Percentiles rank a stretch among this genome's conserved stretches.
phyloP scores from a whole-genome alignment of 2,113 vertebrate genomes.

The Chrysemys picta region DNA sequence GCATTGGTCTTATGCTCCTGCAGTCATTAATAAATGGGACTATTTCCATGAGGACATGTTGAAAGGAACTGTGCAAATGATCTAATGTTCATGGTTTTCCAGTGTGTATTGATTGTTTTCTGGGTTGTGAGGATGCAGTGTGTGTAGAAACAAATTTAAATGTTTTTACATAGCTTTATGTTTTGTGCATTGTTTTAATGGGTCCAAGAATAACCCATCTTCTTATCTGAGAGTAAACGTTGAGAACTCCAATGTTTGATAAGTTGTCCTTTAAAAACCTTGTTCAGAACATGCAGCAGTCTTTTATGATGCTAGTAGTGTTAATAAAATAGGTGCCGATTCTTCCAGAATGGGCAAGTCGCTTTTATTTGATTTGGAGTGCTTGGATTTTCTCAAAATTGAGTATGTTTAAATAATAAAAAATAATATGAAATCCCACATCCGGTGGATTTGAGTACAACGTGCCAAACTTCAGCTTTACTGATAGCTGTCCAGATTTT shows the following conservation, averaged over 20 bases:
- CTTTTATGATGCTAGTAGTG: background rate
- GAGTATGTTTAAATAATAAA: background rate
- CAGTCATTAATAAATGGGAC: background rate
- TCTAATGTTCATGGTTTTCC: slow-evolving; percentile 8
- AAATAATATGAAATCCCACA: background rate
- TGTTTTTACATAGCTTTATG: background rate
- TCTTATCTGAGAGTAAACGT: slow-evolving; percentile 4
- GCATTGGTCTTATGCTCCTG: background rate
- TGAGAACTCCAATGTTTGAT: background rate
- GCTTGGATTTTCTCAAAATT: background rate
- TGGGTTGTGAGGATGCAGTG: background rate
- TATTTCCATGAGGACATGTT: background rate
- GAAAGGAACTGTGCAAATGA: slow-evolving; percentile 12
- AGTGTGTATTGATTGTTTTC: background rate
- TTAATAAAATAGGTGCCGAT: background rate
- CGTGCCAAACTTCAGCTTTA: background rate
- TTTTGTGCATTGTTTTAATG: background rate
- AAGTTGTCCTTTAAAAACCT: background rate
- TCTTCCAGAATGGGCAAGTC: background rate
- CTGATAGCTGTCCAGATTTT: background rate
- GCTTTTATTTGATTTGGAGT: background rate
- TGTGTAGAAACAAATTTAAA: background rate
- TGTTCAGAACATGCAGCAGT: background rate
- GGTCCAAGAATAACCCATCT: background rate
- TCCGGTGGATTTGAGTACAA: background rate